Evolutionary conservation across 2,888 invertebrate genomes (phyloP), one percentile per base, ranked within the genome.

Genomic region (Phlogophora meticulosa): DNA sequence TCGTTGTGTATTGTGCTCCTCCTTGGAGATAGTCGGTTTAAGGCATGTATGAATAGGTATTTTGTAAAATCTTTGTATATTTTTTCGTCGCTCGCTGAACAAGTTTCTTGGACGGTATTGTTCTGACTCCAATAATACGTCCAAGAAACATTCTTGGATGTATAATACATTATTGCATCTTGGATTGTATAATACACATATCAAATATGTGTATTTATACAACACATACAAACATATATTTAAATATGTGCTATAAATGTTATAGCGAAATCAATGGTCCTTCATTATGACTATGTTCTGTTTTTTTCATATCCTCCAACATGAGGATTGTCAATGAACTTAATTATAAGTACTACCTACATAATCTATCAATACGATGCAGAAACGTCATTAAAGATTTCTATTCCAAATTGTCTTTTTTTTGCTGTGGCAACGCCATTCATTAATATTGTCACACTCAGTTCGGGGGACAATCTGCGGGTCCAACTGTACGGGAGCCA

Each of bases 391-490:
- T 45, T 13, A 85, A 83, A 85, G 84, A 77, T 83, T 72, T 71
- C 69, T n/a, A 61, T 56, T 71, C 78, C 77, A 90, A 87, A 89
- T 90, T 90, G 84, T 87, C 88, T 92, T 87, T 89, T 89, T 89
- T 89, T 83, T 82, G 80, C 81, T 64, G 79, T 83, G 86, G 85
- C 83, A 80, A 79, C 42, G 65, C 64, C 78, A 49, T 81, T 88
- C 84, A 87, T 89, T 89, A 86, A 88, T 89, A 90, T 89, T 89
- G 90, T 89, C 87, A 87, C 87, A 81, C 85, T 76, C 69, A 81
- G 86, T 78, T 76, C 58, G 67, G 63, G 79, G 85, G 89, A 88
- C 87, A 83, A 64, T 81, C 89, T 93, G 90, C 92, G 93, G 93
- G 93, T 87, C 90, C 90, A 89, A 90, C 82, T 51, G 80, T 75